phyloP scores from a whole-genome alignment of 2,888 invertebrate genomes.

The Heteromurus nitidus region DNA sequence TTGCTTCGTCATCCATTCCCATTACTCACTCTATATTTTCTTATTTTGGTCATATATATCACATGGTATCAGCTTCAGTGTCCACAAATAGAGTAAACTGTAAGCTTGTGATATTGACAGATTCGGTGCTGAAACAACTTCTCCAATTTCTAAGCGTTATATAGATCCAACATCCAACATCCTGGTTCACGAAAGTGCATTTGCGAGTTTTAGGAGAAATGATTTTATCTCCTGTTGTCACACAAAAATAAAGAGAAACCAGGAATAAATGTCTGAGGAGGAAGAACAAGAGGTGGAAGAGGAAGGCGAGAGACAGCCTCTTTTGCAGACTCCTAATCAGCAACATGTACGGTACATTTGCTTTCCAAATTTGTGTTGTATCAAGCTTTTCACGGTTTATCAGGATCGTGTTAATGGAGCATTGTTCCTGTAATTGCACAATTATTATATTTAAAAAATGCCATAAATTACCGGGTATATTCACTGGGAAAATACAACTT shows the following conservation, averaged over 20 bases:
- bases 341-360: constrained; percentile 46
- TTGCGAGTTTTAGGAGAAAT: constrained; percentile 12
- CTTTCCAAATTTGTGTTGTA: background rate
- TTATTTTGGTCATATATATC: background rate
- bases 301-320: constrained; percentile 24
- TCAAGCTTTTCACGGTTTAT: background rate
- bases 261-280: constrained; percentile 42
- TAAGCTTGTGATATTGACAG: background rate
- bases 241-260: no score
- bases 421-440: background rate
- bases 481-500: background rate
- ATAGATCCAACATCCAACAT: no score
- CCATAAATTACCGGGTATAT: background rate
- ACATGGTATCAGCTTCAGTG: background rate
- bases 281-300: constrained; percentile 27
- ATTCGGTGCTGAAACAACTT: no score
- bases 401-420: background rate
- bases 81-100: background rate
- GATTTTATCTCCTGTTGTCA: no score
- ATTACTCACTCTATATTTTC: background rate
- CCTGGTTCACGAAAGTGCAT: constrained; percentile 4
- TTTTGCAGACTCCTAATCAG: constrained; percentile 32
- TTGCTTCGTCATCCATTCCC: background rate
- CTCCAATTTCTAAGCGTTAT: no score
- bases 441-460: background rate